These are phyloP conservation scores for Blastobasis adustella DNA, from an alignment of 2,888 invertebrate species.

Conservation along the genomic window DNA sequence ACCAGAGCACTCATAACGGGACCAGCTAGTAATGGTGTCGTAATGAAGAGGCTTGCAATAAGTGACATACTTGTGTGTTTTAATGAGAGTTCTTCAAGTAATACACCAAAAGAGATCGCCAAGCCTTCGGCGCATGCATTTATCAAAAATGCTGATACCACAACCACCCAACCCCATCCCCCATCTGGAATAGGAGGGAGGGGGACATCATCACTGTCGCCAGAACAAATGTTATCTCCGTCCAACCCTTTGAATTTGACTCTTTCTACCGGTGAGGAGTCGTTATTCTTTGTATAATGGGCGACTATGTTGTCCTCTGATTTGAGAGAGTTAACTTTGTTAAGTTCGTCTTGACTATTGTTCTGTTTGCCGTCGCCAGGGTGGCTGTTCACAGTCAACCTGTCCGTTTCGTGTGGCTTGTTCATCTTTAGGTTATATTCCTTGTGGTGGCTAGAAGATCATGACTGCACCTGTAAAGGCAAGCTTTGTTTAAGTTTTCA, in stretches of 20 bases:
- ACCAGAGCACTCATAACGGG: conserved; percentile 89
- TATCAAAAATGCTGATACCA: conserved; percentile 87
- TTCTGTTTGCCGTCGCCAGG: not conserved
- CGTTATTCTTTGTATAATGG: conserved; percentile 31
- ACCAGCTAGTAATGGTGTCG: conserved; percentile 89
- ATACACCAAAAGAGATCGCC: conserved; percentile 92
- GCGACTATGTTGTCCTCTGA: conserved; percentile 34
- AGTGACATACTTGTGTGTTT: conserved; percentile 89
- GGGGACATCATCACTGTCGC: conserved; percentile 39
- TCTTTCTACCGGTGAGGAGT: conserved; percentile 37
- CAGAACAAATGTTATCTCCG: conserved; percentile 58
- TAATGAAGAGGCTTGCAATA: conserved; percentile 91
- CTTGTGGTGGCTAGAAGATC: no score
- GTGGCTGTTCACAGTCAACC: conserved; percentile 16
- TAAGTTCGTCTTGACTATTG: conserved; percentile 30
- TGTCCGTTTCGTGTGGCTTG: conserved; percentile 15
- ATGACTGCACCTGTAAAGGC: no score
- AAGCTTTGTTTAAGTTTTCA: not conserved
- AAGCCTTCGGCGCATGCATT: conserved; percentile 94
- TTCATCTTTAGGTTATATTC: conserved; percentile 15
- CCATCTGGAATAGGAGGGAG: conserved; percentile 83
- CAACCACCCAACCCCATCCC: conserved; percentile 94
- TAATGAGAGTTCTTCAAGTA: conserved; percentile 88
- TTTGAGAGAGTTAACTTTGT: conserved; percentile 55
- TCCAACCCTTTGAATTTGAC: conserved; percentile 66